Conservation (phyloP, 2,888 invertebrate species). For the Rhagonycha lutea region DNA sequence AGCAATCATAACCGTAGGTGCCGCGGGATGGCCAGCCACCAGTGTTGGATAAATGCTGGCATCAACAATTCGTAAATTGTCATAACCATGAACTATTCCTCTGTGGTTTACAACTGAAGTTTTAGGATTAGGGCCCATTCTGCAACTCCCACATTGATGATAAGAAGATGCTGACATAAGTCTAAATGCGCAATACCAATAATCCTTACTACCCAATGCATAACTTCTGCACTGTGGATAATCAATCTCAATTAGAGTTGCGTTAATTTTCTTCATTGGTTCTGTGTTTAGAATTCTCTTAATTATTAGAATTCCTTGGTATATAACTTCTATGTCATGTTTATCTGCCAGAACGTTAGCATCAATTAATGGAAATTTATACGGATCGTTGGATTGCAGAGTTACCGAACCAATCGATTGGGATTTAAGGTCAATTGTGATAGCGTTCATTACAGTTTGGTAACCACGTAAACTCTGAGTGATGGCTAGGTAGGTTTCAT, state of each 20-base stretch:
- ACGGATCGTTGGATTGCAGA: no score
- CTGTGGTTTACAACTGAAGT: not conserved
- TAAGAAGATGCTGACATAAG: not conserved
- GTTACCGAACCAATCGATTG: no score
- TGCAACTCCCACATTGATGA: not conserved
- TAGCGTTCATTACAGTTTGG: no score
- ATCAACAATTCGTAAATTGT: not conserved
- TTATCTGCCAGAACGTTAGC: no score
- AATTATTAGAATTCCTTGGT: no score
- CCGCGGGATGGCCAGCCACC: not conserved
- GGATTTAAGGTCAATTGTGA: no score
- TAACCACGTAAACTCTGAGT: no score
- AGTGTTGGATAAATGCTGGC: not conserved
- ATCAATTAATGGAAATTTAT: no score
- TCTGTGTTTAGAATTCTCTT: no score
- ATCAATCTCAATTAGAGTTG: not conserved
- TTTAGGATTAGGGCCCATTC: not conserved
- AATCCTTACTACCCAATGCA: not conserved
- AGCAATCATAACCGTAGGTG: not conserved
- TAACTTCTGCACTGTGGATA: not conserved
- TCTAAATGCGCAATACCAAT: not conserved
- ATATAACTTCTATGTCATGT: no score
- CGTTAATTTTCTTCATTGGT: no score
- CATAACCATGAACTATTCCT: not conserved
- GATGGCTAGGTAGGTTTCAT: no score